Conservation (phyloP, 2,888 invertebrate genomes). For the Oscheius sp. region DNA sequence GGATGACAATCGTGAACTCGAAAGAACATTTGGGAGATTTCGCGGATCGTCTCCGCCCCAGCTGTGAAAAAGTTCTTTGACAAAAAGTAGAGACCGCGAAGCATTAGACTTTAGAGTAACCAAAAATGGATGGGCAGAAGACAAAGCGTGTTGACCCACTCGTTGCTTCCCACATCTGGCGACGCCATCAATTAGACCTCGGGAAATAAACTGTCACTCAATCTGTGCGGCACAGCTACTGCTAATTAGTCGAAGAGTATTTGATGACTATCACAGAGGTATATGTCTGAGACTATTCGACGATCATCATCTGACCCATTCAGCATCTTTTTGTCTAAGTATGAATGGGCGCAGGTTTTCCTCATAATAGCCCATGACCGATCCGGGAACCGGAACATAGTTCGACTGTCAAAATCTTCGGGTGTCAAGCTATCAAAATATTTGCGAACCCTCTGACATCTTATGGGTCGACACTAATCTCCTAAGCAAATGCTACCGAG, state of each 20-base stretch:
- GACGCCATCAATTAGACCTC: slow-evolving; percentile 23
- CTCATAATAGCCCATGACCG: slow-evolving; percentile 2
- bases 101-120: neutral
- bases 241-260: slow-evolving; percentile 12
- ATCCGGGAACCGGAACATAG: slow-evolving; percentile 2
- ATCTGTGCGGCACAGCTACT: slow-evolving; percentile 23
- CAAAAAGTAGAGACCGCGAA: neutral
- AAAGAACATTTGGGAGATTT: too few relatives aligned
- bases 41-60: too few relatives aligned
- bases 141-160: slow-evolving; percentile 16
- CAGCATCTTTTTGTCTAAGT: slow-evolving; percentile 10
- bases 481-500: slow-evolving; percentile 21
- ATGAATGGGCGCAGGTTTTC: slow-evolving; percentile 4
- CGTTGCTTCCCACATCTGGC: slow-evolving; percentile 27
- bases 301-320: slow-evolving; percentile 5
- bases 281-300: neutral
- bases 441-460: slow-evolving; percentile 27
- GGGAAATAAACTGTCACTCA: slow-evolving; percentile 30
- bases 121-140: neutral
- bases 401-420: slow-evolving; percentile 14
- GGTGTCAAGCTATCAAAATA: slow-evolving; percentile 30
- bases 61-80: too few relatives aligned
- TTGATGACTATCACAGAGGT: neutral
- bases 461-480: slow-evolving; percentile 18
- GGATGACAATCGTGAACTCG: too few relatives aligned